phyloP scores from a whole-genome alignment of 92 coral and sea anemone genomes.

The Phenganax subtilis region DNA sequence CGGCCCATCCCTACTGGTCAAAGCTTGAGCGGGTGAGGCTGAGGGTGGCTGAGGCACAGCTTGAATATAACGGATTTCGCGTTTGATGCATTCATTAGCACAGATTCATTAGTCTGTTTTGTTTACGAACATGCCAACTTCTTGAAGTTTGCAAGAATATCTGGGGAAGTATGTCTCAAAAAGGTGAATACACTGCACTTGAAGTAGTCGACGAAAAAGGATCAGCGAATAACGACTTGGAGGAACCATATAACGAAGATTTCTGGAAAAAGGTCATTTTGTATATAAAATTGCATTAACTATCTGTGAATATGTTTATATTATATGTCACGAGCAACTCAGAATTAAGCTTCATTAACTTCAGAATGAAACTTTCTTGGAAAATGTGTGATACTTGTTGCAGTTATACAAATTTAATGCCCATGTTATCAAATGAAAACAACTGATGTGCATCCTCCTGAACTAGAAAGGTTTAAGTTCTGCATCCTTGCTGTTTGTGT shows the following conservation, averaged over 20 bases:
- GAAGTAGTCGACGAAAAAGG: slow-evolving; percentile 53
- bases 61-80: too few relatives aligned
- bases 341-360: background rate
- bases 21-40: too few relatives aligned
- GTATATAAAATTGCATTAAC: background rate
- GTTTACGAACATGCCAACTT: too few relatives aligned
- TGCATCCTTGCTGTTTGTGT: background rate
- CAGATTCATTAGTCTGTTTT: too few relatives aligned
- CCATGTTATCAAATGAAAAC: background rate
- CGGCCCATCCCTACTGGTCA: too few relatives aligned
- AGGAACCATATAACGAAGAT: slow-evolving; percentile 73
- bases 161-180: slow-evolving; percentile 14
- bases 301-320: background rate
- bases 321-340: background rate
- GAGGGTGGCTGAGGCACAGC: too few relatives aligned
- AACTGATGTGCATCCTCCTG: background rate
- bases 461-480: background rate
- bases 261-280: slow-evolving; percentile 82
- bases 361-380: too few relatives aligned
- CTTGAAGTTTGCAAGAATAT: too few relatives aligned
- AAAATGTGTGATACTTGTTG: too few relatives aligned
- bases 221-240: slow-evolving; percentile 51
- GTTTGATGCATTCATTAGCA: too few relatives aligned
- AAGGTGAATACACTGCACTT: slow-evolving; percentile 49
- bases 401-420: background rate